Conservation (phyloP, 2,797 vertebrate genomes). For the Monodelphis domestica region DNA sequence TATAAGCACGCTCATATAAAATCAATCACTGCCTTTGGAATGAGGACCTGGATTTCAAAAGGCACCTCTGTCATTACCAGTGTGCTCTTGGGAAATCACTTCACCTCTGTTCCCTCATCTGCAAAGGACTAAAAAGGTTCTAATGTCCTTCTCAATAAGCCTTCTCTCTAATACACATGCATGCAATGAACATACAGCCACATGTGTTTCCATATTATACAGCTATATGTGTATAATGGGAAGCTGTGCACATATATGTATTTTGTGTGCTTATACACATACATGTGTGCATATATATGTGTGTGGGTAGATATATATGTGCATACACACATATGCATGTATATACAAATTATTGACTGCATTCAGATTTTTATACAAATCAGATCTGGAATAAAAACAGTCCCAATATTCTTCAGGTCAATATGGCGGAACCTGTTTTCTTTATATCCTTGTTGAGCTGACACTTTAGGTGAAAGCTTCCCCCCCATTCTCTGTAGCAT, state of each 20-base stretch:
- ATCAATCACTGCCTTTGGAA: neutral
- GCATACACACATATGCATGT: neutral
- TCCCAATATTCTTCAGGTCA: neutral
- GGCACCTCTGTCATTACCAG: neutral
- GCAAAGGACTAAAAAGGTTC: neutral
- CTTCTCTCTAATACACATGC: neutral
- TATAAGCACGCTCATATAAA: neutral
- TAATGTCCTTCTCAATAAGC: neutral
- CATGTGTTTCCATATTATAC: neutral
- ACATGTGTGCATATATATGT: neutral
- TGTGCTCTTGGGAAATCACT: neutral
- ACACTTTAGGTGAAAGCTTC: constrained; percentile 60
- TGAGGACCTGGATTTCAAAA: neutral
- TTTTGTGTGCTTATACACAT: neutral
- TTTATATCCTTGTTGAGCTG: constrained; percentile 52
- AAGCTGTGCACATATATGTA: neutral
- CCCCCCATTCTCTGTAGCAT: constrained; percentile 10
- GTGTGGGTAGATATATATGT: neutral
- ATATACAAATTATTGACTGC: neutral
- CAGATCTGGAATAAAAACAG: neutral
- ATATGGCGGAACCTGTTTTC: constrained; percentile 8
- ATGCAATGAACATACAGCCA: neutral
- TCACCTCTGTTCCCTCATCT: neutral
- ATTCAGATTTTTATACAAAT: neutral
- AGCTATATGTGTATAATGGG: neutral